Conservation (phyloP, 2,113 vertebrate species). For the Excalfactoria chinensis region DNA sequence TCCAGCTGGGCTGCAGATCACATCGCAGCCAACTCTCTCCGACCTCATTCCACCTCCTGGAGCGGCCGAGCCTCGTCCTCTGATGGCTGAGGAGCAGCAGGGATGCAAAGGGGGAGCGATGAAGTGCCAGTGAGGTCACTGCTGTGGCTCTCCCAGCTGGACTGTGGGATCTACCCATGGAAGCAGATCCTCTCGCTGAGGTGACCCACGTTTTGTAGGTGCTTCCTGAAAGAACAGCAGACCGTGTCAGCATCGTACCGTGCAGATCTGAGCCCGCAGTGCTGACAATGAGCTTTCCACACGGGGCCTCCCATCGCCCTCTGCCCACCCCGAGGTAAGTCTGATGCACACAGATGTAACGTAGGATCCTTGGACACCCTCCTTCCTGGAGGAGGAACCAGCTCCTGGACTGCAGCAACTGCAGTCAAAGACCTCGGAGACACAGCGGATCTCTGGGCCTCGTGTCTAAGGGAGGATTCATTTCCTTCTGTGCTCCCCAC, state of each 20-base stretch:
- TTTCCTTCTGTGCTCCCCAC: neutral
- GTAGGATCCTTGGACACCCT: neutral
- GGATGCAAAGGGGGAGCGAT: neutral
- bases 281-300: neutral
- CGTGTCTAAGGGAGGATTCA: neutral
- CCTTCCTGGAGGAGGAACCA: fast-evolving
- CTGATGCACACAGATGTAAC: neutral
- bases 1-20: neutral
- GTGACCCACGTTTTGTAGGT: fast-evolving
- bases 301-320: neutral
- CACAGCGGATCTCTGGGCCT: neutral
- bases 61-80: neutral
- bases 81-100: fast-evolving
- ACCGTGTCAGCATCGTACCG: fast-evolving
- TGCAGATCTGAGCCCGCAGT: neutral
- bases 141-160: neutral
- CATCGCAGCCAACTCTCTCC: fast-evolving
- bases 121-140: fast-evolving
- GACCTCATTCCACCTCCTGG: fast-evolving
- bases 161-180: slow-evolving; percentile 56
- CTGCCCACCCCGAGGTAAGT: neutral
- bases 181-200: neutral
- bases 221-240: neutral
- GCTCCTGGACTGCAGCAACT: neutral
- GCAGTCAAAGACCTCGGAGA: neutral